Conservation (phyloP, 2,797 vertebrate species). For the Enteromius treurensis region DNA sequence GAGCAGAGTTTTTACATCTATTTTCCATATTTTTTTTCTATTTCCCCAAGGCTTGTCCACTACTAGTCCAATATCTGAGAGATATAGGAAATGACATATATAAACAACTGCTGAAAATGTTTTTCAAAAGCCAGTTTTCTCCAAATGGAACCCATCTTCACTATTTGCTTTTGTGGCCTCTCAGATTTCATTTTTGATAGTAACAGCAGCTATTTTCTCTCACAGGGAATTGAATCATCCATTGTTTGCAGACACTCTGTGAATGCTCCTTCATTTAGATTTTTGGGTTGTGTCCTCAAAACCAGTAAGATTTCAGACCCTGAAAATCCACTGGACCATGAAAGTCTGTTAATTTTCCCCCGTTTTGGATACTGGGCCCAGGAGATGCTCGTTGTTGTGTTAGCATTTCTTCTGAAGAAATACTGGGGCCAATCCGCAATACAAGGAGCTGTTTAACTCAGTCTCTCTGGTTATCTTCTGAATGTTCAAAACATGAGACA, state of each 20-base stretch:
- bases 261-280: neutral
- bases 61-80: slow-evolving; percentile 1
- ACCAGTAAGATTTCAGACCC: neutral
- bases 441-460: neutral
- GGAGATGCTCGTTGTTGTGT: neutral
- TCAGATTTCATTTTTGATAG: neutral
- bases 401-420: neutral
- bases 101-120: neutral
- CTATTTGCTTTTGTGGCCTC: slow-evolving; percentile 5
- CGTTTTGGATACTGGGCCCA: neutral
- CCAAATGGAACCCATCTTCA: neutral
- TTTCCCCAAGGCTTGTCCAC: neutral
- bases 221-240: neutral
- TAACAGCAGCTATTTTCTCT: neutral
- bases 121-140: neutral
- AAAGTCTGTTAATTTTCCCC: neutral
- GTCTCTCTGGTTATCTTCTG: slow-evolving; percentile 2
- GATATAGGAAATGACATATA: neutral
- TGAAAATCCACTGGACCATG: neutral
- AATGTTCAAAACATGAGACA: neutral
- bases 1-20: neutral
- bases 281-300: neutral
- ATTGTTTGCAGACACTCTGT: slow-evolving; percentile 1
- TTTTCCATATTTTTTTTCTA: neutral
- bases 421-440: neutral